Base-by-base conservation (phyloP, 2,113 vertebrate species). In the Poeciliopsis prolifica region DNA sequence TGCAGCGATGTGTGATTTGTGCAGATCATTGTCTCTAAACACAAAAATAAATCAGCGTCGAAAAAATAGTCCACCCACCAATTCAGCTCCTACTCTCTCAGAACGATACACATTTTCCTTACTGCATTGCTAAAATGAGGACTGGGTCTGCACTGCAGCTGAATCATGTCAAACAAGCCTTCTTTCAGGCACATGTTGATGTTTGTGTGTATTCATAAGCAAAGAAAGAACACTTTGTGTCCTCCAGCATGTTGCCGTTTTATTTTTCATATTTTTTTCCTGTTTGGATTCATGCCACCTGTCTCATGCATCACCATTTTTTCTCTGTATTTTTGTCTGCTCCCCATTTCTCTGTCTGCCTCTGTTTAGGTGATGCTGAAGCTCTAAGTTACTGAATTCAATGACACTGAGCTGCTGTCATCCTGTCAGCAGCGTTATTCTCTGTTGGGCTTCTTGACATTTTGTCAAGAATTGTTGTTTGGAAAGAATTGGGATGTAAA, bases 41-140 rank as follows among this genome's bases (percentile, higher is more conserved):
- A 74, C 79, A 66, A 77, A 89, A 91, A 93, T 90, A 91, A 81
- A 88, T 83, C 69, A 6, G 61, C 65, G 74, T 88, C 15, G 17
- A 48, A 84, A 73, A 65, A 83, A 77, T 8, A 75, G 73, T 91
- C 90, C 88, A 65, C 92, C 93, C 90, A 93, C 92, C 74, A 73
- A 28, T 81, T 73, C 75, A 14, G 60, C 83, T 86, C 42, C 72
- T 58, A 60, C 73, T 75, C 72, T 77, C 60, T 77, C 60, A 31
- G 70, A 48, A 2, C 37, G 0, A 30, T 35, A 26, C 31, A 40
- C 35, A 48, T 72, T 33, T 31, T 75, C 70, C 19, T 31, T 42
- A 29, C 37, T 48, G 48, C 44, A 26, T 40, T n/a, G 12, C 31
- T 63, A 33, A 76, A 79, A 48, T n/a, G 11, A 26, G 14, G 54